A percentile compares a stretch with the other conserved stretches of the same genome.
phyloP scores from a whole-genome alignment of 2,797 vertebrate genomes.

The Artibeus lituratus region DNA sequence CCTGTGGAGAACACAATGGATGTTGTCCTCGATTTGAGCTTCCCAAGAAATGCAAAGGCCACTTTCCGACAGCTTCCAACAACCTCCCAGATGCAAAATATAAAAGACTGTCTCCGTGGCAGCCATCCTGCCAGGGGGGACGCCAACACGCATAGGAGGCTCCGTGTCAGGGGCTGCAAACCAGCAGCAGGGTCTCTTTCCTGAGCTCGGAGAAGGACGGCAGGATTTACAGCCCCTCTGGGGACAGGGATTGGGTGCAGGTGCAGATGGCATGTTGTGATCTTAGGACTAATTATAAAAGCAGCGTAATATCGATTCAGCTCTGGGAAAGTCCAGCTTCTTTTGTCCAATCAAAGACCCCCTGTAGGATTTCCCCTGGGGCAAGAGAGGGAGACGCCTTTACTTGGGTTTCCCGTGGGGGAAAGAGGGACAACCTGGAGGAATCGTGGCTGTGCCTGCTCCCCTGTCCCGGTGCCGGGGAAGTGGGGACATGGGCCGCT shows the following conservation, averaged over 20 bases:
- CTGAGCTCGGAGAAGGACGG: not conserved
- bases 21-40: not conserved
- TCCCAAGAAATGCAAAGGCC: not conserved
- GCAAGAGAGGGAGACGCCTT: not conserved
- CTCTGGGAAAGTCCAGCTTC: not conserved
- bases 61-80: not conserved
- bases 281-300: not conserved
- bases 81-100: not conserved
- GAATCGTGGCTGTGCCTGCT: not conserved
- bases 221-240: not conserved
- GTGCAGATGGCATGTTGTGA: too few relatives aligned
- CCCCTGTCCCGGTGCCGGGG: not conserved
- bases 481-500: accelerated
- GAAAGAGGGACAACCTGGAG: not conserved
- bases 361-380: not conserved
- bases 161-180: not conserved
- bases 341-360: not conserved
- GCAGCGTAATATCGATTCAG: not conserved
- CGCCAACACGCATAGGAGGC: not conserved
- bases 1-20: too few relatives aligned
- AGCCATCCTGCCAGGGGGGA: not conserved
- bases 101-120: too few relatives aligned
- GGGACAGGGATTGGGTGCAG: not conserved
- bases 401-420: not conserved
- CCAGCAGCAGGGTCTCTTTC: not conserved